Evolutionary conservation across 1,140 invertebrate species (phyloP).

Genomic region (Drosophila ficusphila): DNA sequence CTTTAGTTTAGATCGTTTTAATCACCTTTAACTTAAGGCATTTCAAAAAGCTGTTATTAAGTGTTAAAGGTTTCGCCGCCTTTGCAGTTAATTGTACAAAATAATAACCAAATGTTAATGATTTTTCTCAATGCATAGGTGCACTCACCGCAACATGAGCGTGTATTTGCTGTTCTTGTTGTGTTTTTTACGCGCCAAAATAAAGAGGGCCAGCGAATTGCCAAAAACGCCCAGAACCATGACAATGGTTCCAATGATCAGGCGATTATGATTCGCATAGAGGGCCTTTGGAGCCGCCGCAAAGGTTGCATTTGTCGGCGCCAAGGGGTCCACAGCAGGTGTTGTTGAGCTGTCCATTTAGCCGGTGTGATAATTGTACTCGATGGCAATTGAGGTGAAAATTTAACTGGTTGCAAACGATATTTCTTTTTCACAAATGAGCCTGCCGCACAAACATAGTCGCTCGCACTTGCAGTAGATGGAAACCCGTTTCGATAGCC

Average conservation of each 20-base stretch:
- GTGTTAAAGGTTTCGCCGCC: too few species aligned
- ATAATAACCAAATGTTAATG: too few species aligned
- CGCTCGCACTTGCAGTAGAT: slow-evolving; percentile 1
- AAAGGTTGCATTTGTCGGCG: slow-evolving; percentile 3
- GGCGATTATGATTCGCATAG: slow-evolving; percentile 53
- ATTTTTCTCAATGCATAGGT: background rate
- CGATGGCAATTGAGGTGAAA: slow-evolving; percentile 28
- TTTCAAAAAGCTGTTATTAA: too few species aligned
- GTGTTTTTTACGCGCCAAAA: slow-evolving; percentile 85
- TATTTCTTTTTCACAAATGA: slow-evolving; percentile 29
- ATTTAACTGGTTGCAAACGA: slow-evolving; percentile 22
- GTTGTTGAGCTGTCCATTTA: slow-evolving; percentile 37
- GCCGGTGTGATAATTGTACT: slow-evolving; percentile 18
- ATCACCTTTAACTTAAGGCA: too few species aligned
- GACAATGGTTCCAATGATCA: slow-evolving; percentile 55
- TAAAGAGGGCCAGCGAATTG: slow-evolving; percentile 74
- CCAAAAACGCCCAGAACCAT: slow-evolving; percentile 75
- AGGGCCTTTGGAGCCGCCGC: slow-evolving; percentile 21
- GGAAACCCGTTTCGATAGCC: slow-evolving; percentile 42
- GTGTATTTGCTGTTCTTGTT: slow-evolving; percentile 91
- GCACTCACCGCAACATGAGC: slow-evolving; percentile 88
- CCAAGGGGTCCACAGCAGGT: slow-evolving; percentile 23
- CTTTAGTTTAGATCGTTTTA: too few species aligned
- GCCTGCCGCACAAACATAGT: slow-evolving; percentile 14
- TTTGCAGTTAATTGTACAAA: too few species aligned